phyloP scores from a whole-genome alignment of 1,140 invertebrate genomes.

The Hycleus cichorii region DNA sequence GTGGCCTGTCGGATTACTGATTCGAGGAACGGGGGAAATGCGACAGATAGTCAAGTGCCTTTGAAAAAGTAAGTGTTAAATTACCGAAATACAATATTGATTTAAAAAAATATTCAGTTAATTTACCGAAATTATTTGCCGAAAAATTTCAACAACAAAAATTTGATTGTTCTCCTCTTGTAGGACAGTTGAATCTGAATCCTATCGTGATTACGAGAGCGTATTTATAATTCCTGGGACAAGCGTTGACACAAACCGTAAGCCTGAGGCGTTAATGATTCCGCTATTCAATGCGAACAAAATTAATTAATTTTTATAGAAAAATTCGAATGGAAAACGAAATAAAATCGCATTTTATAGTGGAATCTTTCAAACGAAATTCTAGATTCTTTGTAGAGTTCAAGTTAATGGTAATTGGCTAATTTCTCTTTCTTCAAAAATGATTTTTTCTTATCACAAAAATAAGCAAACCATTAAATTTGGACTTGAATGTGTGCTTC shows the following conservation, averaged over 20 bases:
- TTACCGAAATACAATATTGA: background rate
- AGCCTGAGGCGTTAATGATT: slow-evolving; percentile 34
- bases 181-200: slow-evolving; percentile 48
- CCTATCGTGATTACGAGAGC: slow-evolving; percentile 64
- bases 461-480: slow-evolving; percentile 17
- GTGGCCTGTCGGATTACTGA: slow-evolving; percentile 91
- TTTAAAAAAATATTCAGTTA: background rate
- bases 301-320: background rate
- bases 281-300: slow-evolving; percentile 36
- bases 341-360: slow-evolving; percentile 33
- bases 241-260: slow-evolving; percentile 56
- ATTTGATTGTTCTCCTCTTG: slow-evolving; percentile 27
- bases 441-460: slow-evolving; percentile 1
- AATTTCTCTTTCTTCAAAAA: too few species aligned
- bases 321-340: background rate
- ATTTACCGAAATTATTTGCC: too few species aligned
- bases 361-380: slow-evolving; percentile 21
- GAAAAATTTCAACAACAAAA: background rate
- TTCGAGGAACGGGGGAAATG: slow-evolving; percentile 76
- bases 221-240: slow-evolving; percentile 69
- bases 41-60: slow-evolving; percentile 88
- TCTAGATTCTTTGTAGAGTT: slow-evolving; percentile 30
- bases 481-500: slow-evolving; percentile 39
- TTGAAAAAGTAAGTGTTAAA: slow-evolving; percentile 84
- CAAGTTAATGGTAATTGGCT: slow-evolving; percentile 16